These are phyloP conservation scores for Catonia carolina DNA, from an alignment of 2,888 invertebrate species.

Conservation along the genomic window DNA sequence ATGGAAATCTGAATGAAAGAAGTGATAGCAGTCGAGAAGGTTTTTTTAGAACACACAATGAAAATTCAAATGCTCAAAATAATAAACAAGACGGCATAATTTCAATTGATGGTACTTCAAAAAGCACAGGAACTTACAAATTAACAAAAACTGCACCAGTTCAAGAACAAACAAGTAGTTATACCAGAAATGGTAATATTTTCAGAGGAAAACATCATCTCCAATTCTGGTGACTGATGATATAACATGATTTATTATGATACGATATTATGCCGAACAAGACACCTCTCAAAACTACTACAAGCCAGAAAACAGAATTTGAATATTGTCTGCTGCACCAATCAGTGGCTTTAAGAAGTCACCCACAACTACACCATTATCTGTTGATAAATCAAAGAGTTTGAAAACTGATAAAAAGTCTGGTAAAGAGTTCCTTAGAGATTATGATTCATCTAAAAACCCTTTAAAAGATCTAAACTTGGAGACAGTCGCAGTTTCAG, in stretches of 20 bases:
- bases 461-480: neutral
- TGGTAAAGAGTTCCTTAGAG: neutral
- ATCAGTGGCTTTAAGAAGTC: neutral
- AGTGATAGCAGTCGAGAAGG: slow-evolving; percentile 1
- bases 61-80: slow-evolving; percentile 26
- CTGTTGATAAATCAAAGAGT: slow-evolving; percentile 8
- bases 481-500: neutral
- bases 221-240: neutral
- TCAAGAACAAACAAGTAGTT: neutral
- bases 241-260: too few species aligned
- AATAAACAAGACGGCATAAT: slow-evolving; percentile 24
- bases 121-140: slow-evolving; percentile 6
- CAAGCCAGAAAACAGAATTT: neutral
- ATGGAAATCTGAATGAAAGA: neutral
- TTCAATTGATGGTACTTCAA: neutral
- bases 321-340: neutral
- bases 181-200: neutral
- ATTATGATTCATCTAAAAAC: slow-evolving; percentile 1
- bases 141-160: neutral
- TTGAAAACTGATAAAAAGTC: neutral
- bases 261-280: too few species aligned
- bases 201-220: neutral
- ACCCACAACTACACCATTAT: neutral
- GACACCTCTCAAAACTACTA: neutral
- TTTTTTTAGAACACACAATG: slow-evolving; percentile 31